These are phyloP conservation scores for Melierax canorus DNA, from an alignment of 2,113 vertebrate genomes.

Conservation along the genomic window DNA sequence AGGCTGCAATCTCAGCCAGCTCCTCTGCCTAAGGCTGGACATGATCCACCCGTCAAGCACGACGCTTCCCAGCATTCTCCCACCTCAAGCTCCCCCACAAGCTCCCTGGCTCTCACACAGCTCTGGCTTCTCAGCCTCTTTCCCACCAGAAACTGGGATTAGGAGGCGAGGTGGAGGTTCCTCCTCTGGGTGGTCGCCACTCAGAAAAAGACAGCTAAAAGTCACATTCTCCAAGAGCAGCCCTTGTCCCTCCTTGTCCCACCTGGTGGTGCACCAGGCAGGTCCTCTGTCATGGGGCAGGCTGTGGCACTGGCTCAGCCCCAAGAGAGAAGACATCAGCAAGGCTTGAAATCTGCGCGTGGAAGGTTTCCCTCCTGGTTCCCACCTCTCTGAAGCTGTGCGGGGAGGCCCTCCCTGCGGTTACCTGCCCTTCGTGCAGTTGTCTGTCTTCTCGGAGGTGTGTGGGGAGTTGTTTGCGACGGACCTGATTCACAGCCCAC, in stretches of 20 bases:
- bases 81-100: neutral
- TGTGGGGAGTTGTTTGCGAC: neutral
- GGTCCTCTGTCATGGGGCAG: neutral
- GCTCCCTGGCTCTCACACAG: neutral
- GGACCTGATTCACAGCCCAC: neutral
- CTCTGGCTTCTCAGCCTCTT: neutral
- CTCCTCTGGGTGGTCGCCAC: neutral
- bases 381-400: neutral
- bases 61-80: neutral
- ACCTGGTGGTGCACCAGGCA: neutral
- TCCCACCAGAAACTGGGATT: neutral
- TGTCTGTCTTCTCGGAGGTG: neutral
- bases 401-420: neutral
- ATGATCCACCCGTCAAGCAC: neutral
- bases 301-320: neutral
- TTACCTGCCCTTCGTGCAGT: neutral
- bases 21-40: neutral
- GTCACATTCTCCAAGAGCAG: neutral
- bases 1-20: neutral
- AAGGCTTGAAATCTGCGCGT: rapidly evolving
- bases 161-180: neutral
- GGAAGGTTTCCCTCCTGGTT: rapidly evolving
- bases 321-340: neutral
- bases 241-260: neutral
- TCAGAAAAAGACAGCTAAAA: neutral